Percentiles rank a stretch among this genome's conserved stretches.
phyloP scores from a whole-genome alignment of 2,113 vertebrate species.

The Vidua macroura region DNA sequence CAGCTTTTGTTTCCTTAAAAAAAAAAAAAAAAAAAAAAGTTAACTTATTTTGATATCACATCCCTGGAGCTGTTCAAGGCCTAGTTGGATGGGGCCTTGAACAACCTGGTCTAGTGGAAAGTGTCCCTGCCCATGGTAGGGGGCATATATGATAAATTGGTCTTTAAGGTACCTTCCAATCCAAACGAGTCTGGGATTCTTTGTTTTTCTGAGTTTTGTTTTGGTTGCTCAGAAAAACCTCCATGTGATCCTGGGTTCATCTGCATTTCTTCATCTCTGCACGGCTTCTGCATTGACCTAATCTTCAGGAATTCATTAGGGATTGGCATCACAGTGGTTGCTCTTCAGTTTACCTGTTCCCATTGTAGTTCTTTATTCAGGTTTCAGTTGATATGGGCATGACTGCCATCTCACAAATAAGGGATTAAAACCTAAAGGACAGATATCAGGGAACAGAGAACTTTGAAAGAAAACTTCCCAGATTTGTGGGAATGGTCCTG shows the following conservation, averaged over 20 bases:
- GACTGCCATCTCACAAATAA: not conserved
- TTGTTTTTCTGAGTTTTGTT: not conserved
- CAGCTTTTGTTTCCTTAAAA: not conserved
- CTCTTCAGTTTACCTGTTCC: not conserved
- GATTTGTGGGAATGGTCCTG: not conserved
- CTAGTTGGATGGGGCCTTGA: not conserved
- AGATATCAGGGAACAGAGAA: not conserved
- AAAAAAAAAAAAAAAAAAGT: not conserved
- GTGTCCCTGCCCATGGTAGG: accelerated
- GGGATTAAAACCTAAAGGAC: not conserved
- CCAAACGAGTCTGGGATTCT: not conserved
- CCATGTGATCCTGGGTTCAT: accelerated
- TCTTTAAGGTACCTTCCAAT: not conserved
- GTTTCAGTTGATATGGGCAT: not conserved
- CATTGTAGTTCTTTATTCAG: not conserved
- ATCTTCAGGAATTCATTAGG: not conserved
- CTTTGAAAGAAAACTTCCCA: not conserved
- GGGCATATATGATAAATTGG: too few species aligned
- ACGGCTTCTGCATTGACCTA: not conserved
- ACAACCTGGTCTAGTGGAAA: not conserved
- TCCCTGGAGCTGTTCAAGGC: not conserved
- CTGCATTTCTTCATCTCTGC: not conserved
- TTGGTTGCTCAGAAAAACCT: not conserved
- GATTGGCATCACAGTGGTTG: not conserved
- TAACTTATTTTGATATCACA: not conserved